These are phyloP conservation scores for Gallinago paraguaiae DNA, from an alignment of 2,113 vertebrate species.

Conservation along the genomic window DNA sequence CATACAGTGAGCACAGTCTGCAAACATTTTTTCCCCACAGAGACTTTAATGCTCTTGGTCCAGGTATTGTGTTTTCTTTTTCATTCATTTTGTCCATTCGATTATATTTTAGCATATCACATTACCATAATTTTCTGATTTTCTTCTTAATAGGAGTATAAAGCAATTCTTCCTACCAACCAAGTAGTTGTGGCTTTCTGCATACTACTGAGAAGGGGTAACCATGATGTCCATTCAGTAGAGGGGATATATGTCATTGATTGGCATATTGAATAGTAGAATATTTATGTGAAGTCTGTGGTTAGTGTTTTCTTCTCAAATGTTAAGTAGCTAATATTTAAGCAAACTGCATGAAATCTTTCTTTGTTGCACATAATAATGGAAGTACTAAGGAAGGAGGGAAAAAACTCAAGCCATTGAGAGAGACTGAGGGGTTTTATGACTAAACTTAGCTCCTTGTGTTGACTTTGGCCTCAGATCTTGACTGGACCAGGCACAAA, in stretches of 20 bases:
- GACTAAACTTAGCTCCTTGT: background rate
- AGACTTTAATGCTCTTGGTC: background rate
- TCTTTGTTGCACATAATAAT: background rate
- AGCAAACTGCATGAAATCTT: background rate
- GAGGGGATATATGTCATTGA: background rate
- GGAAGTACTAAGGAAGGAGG: background rate
- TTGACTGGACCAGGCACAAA: conserved; percentile 6
- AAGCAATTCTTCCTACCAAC: background rate
- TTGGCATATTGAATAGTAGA: background rate
- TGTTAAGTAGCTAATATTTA: background rate
- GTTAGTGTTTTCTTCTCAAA: background rate
- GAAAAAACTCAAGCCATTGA: background rate
- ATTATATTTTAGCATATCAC: background rate
- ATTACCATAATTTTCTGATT: background rate
- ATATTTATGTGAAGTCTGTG: background rate
- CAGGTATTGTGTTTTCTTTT: background rate
- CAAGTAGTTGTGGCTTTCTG: background rate
- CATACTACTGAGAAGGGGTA: background rate
- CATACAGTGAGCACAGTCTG: background rate
- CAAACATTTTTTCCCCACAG: background rate
- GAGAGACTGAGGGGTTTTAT: background rate
- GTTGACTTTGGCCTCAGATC: conserved; percentile 29
- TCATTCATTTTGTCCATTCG: background rate
- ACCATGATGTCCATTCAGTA: background rate
- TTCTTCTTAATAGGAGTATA: background rate